Percentiles rank a stretch among this genome's conserved stretches.
phyloP scores from a whole-genome alignment of 2,797 vertebrate genomes.

The Odontamblyopus lacepedii region DNA sequence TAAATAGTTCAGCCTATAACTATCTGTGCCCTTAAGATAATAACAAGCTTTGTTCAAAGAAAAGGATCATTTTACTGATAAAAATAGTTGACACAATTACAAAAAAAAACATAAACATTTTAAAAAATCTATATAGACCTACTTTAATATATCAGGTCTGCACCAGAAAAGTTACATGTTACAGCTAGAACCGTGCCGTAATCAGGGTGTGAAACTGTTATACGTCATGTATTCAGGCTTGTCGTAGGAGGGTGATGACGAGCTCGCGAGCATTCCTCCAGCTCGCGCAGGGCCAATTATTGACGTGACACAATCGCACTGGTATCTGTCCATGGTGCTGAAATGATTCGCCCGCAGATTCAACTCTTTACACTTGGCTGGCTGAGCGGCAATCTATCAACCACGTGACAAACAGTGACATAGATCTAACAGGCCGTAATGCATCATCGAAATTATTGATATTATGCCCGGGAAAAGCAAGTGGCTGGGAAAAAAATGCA shows the following conservation, averaged over 20 bases:
- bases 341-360: slow-evolving; percentile 45
- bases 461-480: not conserved
- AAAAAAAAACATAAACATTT: too few species aligned
- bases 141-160: too few species aligned
- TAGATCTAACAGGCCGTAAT: slow-evolving; percentile 2
- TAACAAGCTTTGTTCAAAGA: too few species aligned
- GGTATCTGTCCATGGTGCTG: slow-evolving; percentile 73
- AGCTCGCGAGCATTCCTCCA: slow-evolving; percentile 4
- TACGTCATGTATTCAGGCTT: slow-evolving; percentile 15
- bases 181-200: too few species aligned
- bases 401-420: slow-evolving; percentile 2
- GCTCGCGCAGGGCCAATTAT: slow-evolving; percentile 38
- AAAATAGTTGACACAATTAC: not conserved
- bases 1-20: too few species aligned
- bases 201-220: not conserved
- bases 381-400: slow-evolving; percentile 1
- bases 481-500: not conserved
- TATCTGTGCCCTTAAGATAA: too few species aligned
- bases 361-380: slow-evolving; percentile 21
- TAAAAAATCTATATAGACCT: too few species aligned
- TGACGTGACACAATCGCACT: slow-evolving; percentile 35
- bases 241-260: slow-evolving; percentile 1
- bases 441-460: not conserved
- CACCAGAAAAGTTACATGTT: too few species aligned
- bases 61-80: not conserved